phyloP scores from a whole-genome alignment of 2,888 invertebrate species.

The Horisme vitalbata region DNA sequence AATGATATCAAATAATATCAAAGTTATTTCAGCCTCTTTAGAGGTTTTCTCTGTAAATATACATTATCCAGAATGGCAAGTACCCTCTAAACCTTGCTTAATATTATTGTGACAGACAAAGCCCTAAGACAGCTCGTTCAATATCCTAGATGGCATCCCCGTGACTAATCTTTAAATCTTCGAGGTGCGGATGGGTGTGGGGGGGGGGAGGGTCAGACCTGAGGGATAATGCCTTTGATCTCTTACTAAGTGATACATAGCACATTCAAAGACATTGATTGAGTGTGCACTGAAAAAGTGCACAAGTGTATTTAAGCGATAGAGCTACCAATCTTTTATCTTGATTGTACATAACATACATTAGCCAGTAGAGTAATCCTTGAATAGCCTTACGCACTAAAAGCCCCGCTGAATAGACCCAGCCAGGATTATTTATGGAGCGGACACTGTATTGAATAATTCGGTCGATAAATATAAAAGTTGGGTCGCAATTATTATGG shows the following conservation, averaged over 20 bases:
- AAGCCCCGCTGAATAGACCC: constrained; percentile 17
- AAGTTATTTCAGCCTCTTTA: too few relatives aligned
- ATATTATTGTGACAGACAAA: constrained; percentile 2
- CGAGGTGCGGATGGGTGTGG: not conserved
- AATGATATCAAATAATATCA: too few relatives aligned
- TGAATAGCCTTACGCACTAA: constrained; percentile 17
- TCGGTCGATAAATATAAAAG: constrained; percentile 25
- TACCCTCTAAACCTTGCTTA: not conserved
- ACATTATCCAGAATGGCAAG: too few relatives aligned
- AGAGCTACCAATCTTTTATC: too few relatives aligned
- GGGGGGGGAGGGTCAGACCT: not conserved
- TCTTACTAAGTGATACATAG: constrained; percentile 19
- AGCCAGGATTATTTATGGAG: constrained; percentile 18
- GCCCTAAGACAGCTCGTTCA: constrained; percentile 11
- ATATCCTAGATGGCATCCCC: constrained; percentile 27
- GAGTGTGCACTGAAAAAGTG: too few relatives aligned
- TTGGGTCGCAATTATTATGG: constrained; percentile 26
- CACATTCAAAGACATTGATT: not conserved
- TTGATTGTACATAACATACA: constrained; percentile 2
- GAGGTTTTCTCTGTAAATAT: too few relatives aligned
- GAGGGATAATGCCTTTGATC: constrained; percentile 28
- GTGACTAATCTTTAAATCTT: constrained; percentile 44
- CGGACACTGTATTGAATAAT: constrained; percentile 27
- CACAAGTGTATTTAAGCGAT: too few relatives aligned
- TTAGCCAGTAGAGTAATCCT: not conserved